Conservation (phyloP, 2,888 invertebrate genomes). For the Xylota sylvarum region DNA sequence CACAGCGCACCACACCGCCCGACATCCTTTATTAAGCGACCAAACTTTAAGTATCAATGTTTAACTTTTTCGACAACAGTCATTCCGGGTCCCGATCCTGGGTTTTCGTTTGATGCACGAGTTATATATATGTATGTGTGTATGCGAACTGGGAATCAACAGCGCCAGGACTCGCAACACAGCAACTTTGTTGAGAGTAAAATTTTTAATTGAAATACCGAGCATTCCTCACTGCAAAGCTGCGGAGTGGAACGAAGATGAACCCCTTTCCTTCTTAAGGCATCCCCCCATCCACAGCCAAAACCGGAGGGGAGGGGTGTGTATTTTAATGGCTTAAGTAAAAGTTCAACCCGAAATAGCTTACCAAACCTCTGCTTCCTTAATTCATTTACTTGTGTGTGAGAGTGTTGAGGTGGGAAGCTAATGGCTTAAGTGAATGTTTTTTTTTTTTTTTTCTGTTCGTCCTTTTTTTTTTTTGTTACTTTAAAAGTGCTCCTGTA, state of each 20-base stretch:
- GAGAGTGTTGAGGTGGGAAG: constrained; percentile 64
- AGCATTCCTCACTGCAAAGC: constrained; percentile 51
- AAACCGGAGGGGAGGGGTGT: constrained; percentile 2
- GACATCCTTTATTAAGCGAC: constrained; percentile 75
- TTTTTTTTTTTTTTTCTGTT: constrained; percentile 28
- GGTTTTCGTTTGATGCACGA: constrained; percentile 70
- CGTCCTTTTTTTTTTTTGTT: constrained; percentile 16
- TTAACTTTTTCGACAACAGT: constrained; percentile 74
- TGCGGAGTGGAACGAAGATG: constrained; percentile 31
- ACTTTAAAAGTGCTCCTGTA: constrained; percentile 20
- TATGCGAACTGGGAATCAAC: constrained; percentile 58
- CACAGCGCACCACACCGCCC: constrained; percentile 10
- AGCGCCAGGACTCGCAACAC: constrained; percentile 47
- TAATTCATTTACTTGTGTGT: constrained; percentile 71
- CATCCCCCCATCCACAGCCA: constrained; percentile 21
- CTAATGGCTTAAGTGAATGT: constrained; percentile 72
- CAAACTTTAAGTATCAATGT: constrained; percentile 75
- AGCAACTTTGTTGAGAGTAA: constrained; percentile 66
- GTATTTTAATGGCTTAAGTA: constrained; percentile 65
- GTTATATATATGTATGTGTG: not conserved
- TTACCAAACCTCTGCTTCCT: constrained; percentile 56
- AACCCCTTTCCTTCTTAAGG: constrained; percentile 19
- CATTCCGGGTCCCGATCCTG: constrained; percentile 57
- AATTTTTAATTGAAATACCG: constrained; percentile 77
- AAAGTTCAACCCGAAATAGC: constrained; percentile 67